Evolutionary conservation across 2,113 vertebrate genomes (phyloP).

Genomic region (Percina caprodes): DNA sequence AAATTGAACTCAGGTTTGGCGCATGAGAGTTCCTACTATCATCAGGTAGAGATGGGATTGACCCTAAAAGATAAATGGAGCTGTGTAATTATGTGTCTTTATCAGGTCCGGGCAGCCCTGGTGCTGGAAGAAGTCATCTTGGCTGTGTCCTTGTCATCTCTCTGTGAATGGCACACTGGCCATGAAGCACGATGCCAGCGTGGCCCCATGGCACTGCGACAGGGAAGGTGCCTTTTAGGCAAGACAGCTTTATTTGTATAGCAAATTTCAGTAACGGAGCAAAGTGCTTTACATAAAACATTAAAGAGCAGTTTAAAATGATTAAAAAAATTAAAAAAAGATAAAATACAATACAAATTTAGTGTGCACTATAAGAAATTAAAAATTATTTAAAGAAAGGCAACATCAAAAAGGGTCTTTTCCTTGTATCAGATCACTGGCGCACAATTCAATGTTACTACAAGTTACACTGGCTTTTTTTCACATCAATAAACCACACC

Average conservation of each 20-base stretch:
- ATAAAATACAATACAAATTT: too few relatives aligned
- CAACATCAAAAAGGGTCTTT: conserved; percentile 16
- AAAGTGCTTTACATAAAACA: too few relatives aligned
- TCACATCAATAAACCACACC: conserved; percentile 32
- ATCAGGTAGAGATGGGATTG: conserved; percentile 71
- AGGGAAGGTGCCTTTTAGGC: conserved; percentile 71
- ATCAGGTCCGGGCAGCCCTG: conserved; percentile 73
- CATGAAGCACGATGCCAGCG: conserved; percentile 42
- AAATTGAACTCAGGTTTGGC: conserved; percentile 72
- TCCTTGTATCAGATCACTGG: conserved; percentile 55
- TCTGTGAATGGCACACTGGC: conserved; percentile 57
- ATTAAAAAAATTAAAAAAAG: too few relatives aligned
- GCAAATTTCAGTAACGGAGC: too few relatives aligned
- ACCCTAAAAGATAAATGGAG: conserved; percentile 76
- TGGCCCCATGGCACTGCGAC: conserved; percentile 50
- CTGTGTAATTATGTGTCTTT: conserved; percentile 79
- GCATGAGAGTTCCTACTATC: conserved; percentile 58
- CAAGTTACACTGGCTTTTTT: conserved; percentile 41
- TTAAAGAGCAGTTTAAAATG: too few relatives aligned
- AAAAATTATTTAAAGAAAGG: too few relatives aligned
- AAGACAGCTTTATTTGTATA: too few relatives aligned
- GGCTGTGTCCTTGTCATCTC: conserved; percentile 76
- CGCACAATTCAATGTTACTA: conserved; percentile 43
- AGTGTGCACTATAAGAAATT: too few relatives aligned
- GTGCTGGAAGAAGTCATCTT: conserved; percentile 58